These are phyloP conservation scores for Nesogale talazaci DNA, from an alignment of 2,113 vertebrate species.

Conservation along the genomic window DNA sequence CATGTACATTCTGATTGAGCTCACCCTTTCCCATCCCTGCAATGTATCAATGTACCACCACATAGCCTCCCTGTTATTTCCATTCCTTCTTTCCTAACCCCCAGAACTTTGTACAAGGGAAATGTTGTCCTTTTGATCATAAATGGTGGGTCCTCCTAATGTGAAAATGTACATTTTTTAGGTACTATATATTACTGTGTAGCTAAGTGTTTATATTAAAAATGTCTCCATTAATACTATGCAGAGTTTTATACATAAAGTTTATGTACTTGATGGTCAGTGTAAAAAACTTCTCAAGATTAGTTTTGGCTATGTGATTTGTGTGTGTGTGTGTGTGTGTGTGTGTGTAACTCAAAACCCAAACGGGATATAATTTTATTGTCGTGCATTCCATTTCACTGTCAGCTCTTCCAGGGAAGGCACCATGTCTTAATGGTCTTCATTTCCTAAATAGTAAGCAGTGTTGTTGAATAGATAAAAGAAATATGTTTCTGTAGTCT, in stretches of 20 bases:
- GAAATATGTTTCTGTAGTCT: not conserved
- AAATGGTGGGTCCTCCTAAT: too few species aligned
- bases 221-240: slow-evolving; percentile 11
- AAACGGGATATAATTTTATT: not conserved
- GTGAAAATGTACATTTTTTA: not conserved
- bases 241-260: slow-evolving; percentile 36
- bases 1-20: too few species aligned
- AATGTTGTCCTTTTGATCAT: too few species aligned
- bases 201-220: not conserved
- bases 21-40: too few species aligned
- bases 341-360: not conserved
- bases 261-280: not conserved
- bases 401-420: not conserved
- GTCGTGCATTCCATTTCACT: not conserved
- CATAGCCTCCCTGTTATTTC: too few species aligned
- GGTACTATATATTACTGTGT: not conserved
- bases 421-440: not conserved
- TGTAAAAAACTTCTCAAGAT: slow-evolving; percentile 36
- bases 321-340: not conserved
- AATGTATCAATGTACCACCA: too few species aligned
- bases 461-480: slow-evolving; percentile 20
- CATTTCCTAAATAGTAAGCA: not conserved
- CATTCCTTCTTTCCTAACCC: too few species aligned
- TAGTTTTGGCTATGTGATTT: slow-evolving; percentile 1
- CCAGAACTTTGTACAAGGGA: too few species aligned